These are phyloP conservation scores for Noctua janthe DNA, from an alignment of 2,888 invertebrate species.

Conservation along the genomic window DNA sequence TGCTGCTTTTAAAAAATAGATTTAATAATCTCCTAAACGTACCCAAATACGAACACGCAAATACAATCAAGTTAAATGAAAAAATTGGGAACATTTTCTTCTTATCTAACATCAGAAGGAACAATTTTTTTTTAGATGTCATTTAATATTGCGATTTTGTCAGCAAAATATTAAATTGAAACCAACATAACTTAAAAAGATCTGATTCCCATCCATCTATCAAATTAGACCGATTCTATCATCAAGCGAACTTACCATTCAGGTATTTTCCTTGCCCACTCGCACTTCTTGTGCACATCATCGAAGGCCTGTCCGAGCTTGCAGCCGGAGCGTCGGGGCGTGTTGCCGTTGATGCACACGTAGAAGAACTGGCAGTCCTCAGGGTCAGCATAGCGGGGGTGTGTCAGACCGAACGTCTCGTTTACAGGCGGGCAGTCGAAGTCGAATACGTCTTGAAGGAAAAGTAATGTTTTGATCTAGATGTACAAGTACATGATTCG, in stretches of 20 bases:
- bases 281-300: conserved; percentile 94
- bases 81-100: neutral
- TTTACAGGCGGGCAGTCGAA: conserved; percentile 96
- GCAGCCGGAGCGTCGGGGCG: conserved; percentile 96
- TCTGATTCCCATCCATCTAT: neutral
- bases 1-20: neutral
- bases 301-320: conserved; percentile 97
- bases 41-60: neutral
- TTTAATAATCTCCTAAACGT: neutral
- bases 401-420: conserved; percentile 93
- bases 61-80: neutral
- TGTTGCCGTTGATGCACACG: conserved; percentile 97
- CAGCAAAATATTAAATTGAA: neutral
- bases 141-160: neutral
- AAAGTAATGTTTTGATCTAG: neutral
- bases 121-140: too few relatives aligned
- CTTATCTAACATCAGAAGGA: neutral
- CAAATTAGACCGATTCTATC: neutral
- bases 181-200: neutral
- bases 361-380: conserved; percentile 98
- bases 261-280: conserved; percentile 96
- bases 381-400: conserved; percentile 96
- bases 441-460: conserved; percentile 93
- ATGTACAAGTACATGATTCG: too few relatives aligned
- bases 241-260: conserved; percentile 93